A percentile compares a stretch with the other conserved stretches of the same genome.
Conservation (phyloP, 2,888 invertebrate genomes). For the Agrochola macilenta region DNA sequence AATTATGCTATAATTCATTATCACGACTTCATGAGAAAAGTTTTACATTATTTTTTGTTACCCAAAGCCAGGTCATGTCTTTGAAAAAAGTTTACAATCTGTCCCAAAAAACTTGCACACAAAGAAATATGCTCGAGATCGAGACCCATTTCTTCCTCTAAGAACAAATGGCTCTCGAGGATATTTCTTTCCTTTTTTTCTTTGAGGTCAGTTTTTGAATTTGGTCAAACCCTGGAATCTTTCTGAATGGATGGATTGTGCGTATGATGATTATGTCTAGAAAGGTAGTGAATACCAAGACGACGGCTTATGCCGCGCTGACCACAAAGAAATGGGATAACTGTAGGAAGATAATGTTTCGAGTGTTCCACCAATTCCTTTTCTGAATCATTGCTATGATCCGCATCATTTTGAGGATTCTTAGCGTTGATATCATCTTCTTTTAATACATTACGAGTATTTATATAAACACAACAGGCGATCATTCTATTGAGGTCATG, state of each 20-base stretch:
- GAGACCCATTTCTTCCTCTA: too few relatives aligned
- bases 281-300: too few relatives aligned
- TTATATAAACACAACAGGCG: background rate
- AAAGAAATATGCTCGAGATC: background rate
- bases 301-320: too few relatives aligned
- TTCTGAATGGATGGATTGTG: background rate
- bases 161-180: too few relatives aligned
- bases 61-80: background rate
- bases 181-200: too few relatives aligned
- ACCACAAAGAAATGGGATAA: background rate
- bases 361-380: background rate
- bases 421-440: background rate
- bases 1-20: constrained; percentile 45
- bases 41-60: constrained; percentile 31
- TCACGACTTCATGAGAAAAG: constrained; percentile 30
- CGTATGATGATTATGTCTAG: background rate
- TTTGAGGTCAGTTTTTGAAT: background rate
- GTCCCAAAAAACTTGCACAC: background rate
- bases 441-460: background rate
- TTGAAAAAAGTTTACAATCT: constrained; percentile 14
- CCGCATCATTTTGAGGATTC: background rate
- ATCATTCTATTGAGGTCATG: constrained; percentile 11
- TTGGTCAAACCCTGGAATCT: background rate
- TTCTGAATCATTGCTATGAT: background rate
- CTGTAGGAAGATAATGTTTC: background rate